Conservation (phyloP, 2,797 vertebrate genomes). For the Triplophysa yarkandensis region DNA sequence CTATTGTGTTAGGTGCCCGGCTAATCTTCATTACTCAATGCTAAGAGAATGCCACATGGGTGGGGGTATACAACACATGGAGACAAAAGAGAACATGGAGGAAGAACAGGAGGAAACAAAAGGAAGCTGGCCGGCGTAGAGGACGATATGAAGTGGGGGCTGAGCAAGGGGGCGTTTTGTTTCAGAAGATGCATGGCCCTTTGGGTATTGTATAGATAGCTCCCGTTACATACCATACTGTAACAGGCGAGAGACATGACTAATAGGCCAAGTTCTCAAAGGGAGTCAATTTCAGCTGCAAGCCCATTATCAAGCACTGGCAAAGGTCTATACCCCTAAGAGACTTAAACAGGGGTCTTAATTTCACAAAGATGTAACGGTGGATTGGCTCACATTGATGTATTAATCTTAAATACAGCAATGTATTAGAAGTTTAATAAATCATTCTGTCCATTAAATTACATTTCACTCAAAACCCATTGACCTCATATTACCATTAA, state of each 20-base stretch:
- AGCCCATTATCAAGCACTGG: slow-evolving; percentile 23
- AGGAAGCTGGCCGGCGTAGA: slow-evolving; percentile 51
- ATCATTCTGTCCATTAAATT: slow-evolving; percentile 13
- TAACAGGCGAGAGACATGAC: slow-evolving; percentile 48
- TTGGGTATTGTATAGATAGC: slow-evolving; percentile 49
- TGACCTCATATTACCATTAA: slow-evolving; percentile 7
- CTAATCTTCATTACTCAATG: slow-evolving; percentile 73
- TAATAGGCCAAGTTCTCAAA: slow-evolving; percentile 37
- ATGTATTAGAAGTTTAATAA: background rate
- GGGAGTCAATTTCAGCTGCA: slow-evolving; percentile 47
- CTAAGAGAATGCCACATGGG: slow-evolving; percentile 62
- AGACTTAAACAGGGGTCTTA: slow-evolving; percentile 35
- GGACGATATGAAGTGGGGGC: slow-evolving; percentile 50
- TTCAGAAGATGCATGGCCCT: slow-evolving; percentile 53
- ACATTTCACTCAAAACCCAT: background rate
- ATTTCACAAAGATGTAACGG: slow-evolving; percentile 36
- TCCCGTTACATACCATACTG: slow-evolving; percentile 54
- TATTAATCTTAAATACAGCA: background rate
- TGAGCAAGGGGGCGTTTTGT: slow-evolving; percentile 53
- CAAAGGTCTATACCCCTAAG: slow-evolving; percentile 26
- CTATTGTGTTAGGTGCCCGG: slow-evolving; percentile 54
- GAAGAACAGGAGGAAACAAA: slow-evolving; percentile 53
- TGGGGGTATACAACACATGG: slow-evolving; percentile 55
- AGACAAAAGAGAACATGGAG: slow-evolving; percentile 67
- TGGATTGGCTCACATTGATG: background rate